Evolutionary conservation across 1,140 invertebrate species (phyloP).

Genomic region (Melitaea cinxia): DNA sequence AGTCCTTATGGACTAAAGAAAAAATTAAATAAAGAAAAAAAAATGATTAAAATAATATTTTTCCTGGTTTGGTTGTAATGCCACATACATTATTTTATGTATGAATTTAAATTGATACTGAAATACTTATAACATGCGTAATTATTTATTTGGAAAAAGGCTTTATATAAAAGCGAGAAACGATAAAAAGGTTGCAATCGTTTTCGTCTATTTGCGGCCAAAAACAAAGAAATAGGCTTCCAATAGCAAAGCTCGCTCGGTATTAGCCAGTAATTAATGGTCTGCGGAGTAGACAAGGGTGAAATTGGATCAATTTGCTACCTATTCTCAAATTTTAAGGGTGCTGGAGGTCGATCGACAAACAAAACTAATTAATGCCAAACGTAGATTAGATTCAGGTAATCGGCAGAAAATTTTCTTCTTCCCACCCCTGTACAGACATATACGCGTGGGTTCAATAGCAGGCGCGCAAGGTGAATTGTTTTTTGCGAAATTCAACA

Average conservation of each 20-base stretch:
- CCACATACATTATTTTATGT: no score
- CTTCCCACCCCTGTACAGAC: slow-evolving; percentile 12
- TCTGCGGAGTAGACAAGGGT: slow-evolving; percentile 60
- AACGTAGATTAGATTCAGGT: slow-evolving; percentile 36
- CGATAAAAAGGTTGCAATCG: slow-evolving; percentile 70
- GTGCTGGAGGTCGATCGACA: slow-evolving; percentile 36
- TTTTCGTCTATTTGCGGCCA: slow-evolving; percentile 73
- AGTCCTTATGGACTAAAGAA: no score
- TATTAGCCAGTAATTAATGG: slow-evolving; percentile 75
- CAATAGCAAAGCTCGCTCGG: slow-evolving; percentile 45
- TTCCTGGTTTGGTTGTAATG: no score
- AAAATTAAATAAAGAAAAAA: no score
- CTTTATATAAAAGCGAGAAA: slow-evolving; percentile 27
- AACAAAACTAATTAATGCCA: slow-evolving; percentile 54
- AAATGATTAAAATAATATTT: no score
- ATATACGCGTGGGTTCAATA: slow-evolving; percentile 40
- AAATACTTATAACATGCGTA: no score
- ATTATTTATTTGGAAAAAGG: not conserved
- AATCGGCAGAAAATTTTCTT: slow-evolving; percentile 22
- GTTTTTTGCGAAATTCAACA: slow-evolving; percentile 57
- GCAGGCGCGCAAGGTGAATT: slow-evolving; percentile 39
- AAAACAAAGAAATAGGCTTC: slow-evolving; percentile 59
- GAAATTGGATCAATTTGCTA: slow-evolving; percentile 76
- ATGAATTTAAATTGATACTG: no score
- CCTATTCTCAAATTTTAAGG: slow-evolving; percentile 63